Base-by-base conservation (phyloP, 2,113 vertebrate genomes). In the Sitta europaea region DNA sequence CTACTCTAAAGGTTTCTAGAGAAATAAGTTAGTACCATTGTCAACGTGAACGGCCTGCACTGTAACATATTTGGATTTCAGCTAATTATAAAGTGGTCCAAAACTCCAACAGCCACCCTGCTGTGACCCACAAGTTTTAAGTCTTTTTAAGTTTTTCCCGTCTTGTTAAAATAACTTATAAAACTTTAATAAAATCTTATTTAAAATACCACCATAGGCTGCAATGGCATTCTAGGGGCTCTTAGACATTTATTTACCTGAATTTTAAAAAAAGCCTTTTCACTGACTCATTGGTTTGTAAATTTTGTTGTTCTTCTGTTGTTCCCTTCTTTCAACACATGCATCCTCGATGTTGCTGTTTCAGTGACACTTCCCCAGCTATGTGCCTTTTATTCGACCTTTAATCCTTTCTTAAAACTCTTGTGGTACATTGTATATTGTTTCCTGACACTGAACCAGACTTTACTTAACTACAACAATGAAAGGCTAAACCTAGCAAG, bases 1-100 rank as follows among this genome's bases (percentile, higher is more conserved):
- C 97, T 98, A 98, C 94, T 98, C 97, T 98, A 98, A 96, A 61
- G 74, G 97, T 96, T 97, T 97, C 96, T 96, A 95, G 43, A 97
- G 97, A 97, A 97, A 97, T 97, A 97, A 98, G 96, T 98, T 97
- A 98, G 98, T 98, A 98, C 97, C 98, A 98, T 97, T 98, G 98
- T 97, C 97, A 98, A 98, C 96, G 96, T 97, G 98, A 98, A 98
- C 82, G 96, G 97, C 97, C 98, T 97, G 97, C 97, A 98, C 98
- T 97, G 88, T 88, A 97, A 94, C 78, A 95, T 97, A 98, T 98
- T 97, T 96, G 97, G 97, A 97, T 98, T 98, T 98, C 88, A 98
- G 98, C 98, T 98, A 97, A 98, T 97, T 97, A 94, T 97, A 97
- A 97, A 97, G 97, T 98, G 97, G 98, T 97, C 98, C 98, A 98